Evolutionary conservation across 2,113 vertebrate species (phyloP).

Genomic region (Condylura cristata): DNA sequence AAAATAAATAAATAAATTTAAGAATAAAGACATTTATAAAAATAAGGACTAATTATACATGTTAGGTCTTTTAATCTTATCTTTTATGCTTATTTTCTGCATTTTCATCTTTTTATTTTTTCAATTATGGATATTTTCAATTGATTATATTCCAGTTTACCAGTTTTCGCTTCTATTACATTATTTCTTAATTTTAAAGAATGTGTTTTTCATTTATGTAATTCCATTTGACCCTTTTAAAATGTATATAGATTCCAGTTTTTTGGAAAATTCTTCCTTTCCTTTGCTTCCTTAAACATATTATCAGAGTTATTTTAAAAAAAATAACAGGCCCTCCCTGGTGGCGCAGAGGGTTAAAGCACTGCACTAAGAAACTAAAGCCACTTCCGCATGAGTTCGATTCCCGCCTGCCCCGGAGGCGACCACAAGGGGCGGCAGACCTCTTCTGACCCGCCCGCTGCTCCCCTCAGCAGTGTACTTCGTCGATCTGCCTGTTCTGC

Average conservation of each 20-base stretch:
- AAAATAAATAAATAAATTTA: too few relatives aligned
- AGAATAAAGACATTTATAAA: too few relatives aligned
- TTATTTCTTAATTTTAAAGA: conserved; percentile 30
- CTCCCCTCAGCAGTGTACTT: too few relatives aligned
- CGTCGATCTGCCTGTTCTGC: too few relatives aligned
- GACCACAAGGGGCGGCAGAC: too few relatives aligned
- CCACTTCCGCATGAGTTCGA: too few relatives aligned
- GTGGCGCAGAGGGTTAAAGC: too few relatives aligned
- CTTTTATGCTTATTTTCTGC: background rate
- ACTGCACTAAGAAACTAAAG: too few relatives aligned
- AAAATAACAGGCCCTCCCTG: too few relatives aligned
- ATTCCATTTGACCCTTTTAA: background rate
- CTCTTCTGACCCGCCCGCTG: too few relatives aligned
- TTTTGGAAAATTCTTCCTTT: background rate
- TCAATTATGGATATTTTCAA: conserved; percentile 14
- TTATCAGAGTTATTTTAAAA: conserved; percentile 10
- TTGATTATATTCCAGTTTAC: background rate
- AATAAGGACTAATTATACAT: background rate
- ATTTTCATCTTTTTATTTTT: conserved; percentile 42
- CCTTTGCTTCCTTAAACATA: background rate
- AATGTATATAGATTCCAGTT: background rate
- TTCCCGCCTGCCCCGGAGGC: too few relatives aligned
- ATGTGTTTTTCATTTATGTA: conserved; percentile 34
- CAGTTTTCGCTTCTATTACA: conserved; percentile 13
- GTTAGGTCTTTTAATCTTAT: conserved; percentile 5